These are phyloP conservation scores for Cybosia mesomella DNA, from an alignment of 2,888 invertebrate species.

Conservation along the genomic window DNA sequence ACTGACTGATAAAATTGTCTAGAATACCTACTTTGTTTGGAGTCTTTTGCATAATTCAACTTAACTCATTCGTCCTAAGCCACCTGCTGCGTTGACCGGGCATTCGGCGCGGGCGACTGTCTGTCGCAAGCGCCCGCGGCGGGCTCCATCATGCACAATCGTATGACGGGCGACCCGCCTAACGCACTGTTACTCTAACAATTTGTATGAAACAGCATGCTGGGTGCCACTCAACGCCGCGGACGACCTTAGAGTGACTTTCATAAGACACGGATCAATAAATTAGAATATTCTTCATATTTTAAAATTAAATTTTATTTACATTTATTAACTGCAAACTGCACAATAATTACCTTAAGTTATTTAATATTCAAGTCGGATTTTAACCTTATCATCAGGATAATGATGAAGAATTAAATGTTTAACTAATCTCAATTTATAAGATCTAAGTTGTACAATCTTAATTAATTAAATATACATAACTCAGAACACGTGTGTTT, in stretches of 20 bases:
- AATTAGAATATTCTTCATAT: neutral
- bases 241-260: neutral
- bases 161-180: too few relatives aligned
- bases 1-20: neutral
- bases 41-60: neutral
- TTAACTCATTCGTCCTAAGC: neutral
- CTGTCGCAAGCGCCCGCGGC: too few relatives aligned
- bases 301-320: neutral
- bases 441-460: neutral
- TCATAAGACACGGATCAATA: neutral
- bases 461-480: neutral
- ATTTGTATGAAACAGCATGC: too few relatives aligned
- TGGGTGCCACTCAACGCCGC: too few relatives aligned
- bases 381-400: neutral
- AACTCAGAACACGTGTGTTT: neutral
- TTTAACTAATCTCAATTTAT: neutral
- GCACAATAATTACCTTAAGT: neutral
- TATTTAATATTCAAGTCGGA: neutral
- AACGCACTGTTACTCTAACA: too few relatives aligned
- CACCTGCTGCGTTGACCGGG: too few relatives aligned
- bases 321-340: neutral
- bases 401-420: neutral
- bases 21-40: neutral
- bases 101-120: too few relatives aligned
- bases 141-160: too few relatives aligned